Conservation (phyloP, 2,113 vertebrate genomes). For the Rhipidura dahli region DNA sequence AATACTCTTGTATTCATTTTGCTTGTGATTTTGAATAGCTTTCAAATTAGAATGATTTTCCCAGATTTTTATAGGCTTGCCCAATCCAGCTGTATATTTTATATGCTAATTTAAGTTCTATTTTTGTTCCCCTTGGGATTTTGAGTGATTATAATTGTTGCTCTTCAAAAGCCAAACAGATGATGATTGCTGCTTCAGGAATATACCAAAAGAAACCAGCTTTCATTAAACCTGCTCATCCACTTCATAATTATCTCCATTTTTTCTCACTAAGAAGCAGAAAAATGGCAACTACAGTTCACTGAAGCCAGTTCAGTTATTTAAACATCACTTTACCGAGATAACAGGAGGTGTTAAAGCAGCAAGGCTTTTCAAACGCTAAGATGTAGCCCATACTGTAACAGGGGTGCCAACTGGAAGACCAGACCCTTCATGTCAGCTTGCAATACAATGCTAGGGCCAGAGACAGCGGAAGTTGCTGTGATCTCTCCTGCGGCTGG, state of each 20-base stretch:
- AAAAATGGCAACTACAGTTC: conserved; percentile 77
- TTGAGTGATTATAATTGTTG: conserved; percentile 91
- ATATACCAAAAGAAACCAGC: conserved; percentile 84
- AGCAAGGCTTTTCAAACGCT: conserved; percentile 51
- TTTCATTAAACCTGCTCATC: conserved; percentile 88
- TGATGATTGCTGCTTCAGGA: conserved; percentile 87
- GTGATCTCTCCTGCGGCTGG: not conserved
- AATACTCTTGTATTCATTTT: conserved; percentile 75
- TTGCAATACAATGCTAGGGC: conserved; percentile 35
- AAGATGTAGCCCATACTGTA: conserved; percentile 45
- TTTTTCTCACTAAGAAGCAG: conserved; percentile 77
- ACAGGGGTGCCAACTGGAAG: not conserved
- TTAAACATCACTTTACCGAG: conserved; percentile 76
- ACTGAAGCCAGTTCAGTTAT: conserved; percentile 76
- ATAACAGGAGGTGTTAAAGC: conserved; percentile 73
- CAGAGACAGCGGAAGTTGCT: conserved; percentile 2
- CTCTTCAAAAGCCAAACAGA: conserved; percentile 87
- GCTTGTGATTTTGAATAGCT: conserved; percentile 79
- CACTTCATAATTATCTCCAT: conserved; percentile 84
- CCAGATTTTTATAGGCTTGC: conserved; percentile 79
- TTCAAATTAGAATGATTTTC: conserved; percentile 79
- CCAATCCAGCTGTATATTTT: conserved; percentile 88
- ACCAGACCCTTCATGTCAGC: not conserved
- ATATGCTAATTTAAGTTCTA: conserved; percentile 86
- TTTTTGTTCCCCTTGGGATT: conserved; percentile 84